These are phyloP conservation scores for Antheraea pernyi DNA, from an alignment of 1,140 invertebrate species.

Conservation along the genomic window DNA sequence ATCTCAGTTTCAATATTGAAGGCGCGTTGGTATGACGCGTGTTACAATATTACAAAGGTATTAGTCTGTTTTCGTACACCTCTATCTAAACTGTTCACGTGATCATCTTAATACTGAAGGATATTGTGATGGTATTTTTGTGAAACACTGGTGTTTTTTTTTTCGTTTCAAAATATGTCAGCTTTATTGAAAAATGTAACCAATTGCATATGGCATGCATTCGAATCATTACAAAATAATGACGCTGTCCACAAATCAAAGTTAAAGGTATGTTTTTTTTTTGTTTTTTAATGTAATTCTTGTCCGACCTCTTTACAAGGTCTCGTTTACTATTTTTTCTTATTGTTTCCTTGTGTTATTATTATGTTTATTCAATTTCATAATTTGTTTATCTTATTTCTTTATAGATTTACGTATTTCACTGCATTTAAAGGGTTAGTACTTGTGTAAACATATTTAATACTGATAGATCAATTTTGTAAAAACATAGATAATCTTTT, in stretches of 20 bases:
- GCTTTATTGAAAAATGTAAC: slow-evolving; percentile 84
- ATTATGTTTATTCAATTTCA: no score
- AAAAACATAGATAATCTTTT: no score
- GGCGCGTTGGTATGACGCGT: background rate
- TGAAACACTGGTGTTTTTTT: background rate
- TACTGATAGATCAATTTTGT: no score
- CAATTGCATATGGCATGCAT: slow-evolving; percentile 89
- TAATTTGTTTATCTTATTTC: no score
- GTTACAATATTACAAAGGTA: background rate
- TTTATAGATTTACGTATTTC: no score
- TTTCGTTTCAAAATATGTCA: slow-evolving; percentile 77
- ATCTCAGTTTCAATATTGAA: background rate
- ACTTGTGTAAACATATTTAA: no score
- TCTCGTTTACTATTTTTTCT: background rate
- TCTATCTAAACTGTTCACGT: background rate
- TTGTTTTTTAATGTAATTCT: background rate
- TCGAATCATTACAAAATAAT: slow-evolving; percentile 83
- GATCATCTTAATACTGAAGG: background rate
- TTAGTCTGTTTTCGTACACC: background rate
- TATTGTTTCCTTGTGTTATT: background rate
- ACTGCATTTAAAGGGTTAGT: no score
- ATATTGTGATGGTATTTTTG: background rate
- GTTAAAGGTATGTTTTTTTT: slow-evolving; percentile 81
- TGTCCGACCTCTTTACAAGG: background rate
- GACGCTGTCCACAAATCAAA: slow-evolving; percentile 86